Evolutionary conservation across 1,140 invertebrate genomes (phyloP), one percentile per base, ranked within the genome.

Genomic region (Euwallacea fornicatus): DNA sequence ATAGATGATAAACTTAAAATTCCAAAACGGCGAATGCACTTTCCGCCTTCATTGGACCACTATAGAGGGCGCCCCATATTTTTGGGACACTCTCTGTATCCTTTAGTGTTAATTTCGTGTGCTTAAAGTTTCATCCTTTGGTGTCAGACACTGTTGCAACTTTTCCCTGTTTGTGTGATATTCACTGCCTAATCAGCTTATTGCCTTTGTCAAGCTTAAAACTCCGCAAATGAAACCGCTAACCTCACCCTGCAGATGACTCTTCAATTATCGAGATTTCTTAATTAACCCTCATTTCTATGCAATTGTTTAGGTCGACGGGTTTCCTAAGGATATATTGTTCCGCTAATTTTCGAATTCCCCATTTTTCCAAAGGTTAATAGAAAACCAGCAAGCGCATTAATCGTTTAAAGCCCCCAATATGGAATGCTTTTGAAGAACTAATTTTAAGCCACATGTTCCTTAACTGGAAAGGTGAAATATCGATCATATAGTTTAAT

Each of bases 231-330:
- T 33, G 21, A 33, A 33, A 33, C 21, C 21, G 21, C 21, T 33
- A 33, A 33, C 21, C 21, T 33, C 1, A 4, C 21, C 21, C 71
- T 72, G 71, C 71, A 67, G n/a, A 53, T 72, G 71, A 72, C 71
- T 72, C 71, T 72, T 72, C 68, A 72, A 72, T 72, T 64, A 72
- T 55, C 71, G 65, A 67, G 64, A 72, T 72, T 64, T 58, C 71
- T 72, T 72, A 72, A 72, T 72, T 72, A 72, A 62, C 71, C 58
- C 42, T 69, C 71, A 58, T 72, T 72, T 63, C 59, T 67, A 67
- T 67, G 58, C 64, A 44, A 43, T 72, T 64, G 60, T 63, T 42
- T 50, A 59, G 55, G 42, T 62, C 65, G 44, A 44, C 59, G 61
- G 65, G 53, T 43, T 60, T 64, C 55, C 59, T 72, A 72, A 72